phyloP scores from a whole-genome alignment of 1,140 invertebrate genomes.

The Eulimnadia texana region DNA sequence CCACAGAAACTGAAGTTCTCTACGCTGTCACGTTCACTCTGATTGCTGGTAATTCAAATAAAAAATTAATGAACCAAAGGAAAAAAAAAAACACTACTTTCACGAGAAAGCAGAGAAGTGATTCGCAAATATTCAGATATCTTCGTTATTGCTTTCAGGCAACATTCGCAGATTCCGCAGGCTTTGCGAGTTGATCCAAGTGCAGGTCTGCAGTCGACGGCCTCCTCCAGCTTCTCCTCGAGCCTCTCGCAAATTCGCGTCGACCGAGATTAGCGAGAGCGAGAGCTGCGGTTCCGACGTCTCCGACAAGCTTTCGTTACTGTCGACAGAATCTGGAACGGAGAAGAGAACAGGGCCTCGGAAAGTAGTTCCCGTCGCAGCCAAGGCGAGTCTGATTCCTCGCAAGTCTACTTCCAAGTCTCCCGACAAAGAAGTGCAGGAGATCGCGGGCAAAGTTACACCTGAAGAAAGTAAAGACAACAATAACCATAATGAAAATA shows the following conservation, averaged over 20 bases:
- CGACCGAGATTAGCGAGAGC: conserved; percentile 54
- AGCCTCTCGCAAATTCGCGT: conserved; percentile 44
- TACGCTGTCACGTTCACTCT: conserved; percentile 94
- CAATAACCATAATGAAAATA: conserved; percentile 1
- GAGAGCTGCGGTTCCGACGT: conserved; percentile 69
- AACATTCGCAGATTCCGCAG: conserved; percentile 86
- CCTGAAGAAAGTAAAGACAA: background rate
- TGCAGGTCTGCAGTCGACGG: conserved; percentile 59
- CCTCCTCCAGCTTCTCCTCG: conserved; percentile 51
- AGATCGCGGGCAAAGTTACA: background rate
- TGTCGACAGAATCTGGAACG: background rate
- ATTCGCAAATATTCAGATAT: too few species aligned
- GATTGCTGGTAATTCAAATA: conserved; percentile 39
- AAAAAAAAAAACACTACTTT: too few species aligned
- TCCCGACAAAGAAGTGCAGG: background rate
- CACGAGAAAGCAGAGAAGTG: too few species aligned
- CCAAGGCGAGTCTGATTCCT: background rate
- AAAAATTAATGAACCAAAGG: conserved; percentile 24
- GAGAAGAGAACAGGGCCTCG: background rate
- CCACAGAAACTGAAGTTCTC: conserved; percentile 53
- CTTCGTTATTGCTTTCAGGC: conserved; percentile 42
- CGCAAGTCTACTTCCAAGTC: background rate
- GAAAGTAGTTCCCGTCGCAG: background rate
- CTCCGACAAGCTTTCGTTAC: conserved; percentile 49
- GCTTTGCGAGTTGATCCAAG: conserved; percentile 91